phyloP scores from a whole-genome alignment of 1,140 invertebrate species.

The Drosophila leontia region DNA sequence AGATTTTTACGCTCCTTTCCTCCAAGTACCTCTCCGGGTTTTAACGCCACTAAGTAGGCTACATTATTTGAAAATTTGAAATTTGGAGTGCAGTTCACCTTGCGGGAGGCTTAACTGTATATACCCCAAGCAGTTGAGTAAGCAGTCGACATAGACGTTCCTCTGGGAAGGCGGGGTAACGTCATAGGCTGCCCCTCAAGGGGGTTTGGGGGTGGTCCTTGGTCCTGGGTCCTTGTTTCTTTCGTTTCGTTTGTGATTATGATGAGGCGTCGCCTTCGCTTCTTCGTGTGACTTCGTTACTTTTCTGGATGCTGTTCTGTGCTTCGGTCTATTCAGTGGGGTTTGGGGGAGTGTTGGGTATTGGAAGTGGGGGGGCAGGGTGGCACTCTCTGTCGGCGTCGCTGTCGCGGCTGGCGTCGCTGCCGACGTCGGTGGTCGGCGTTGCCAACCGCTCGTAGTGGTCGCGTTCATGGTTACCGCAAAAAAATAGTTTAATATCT shows the following conservation, averaged over 20 bases:
- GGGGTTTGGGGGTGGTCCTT: constrained; percentile 13
- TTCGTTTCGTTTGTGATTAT: constrained; percentile 67
- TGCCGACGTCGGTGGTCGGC: constrained; percentile 56
- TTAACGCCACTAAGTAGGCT: background rate
- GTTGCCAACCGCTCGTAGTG: constrained; percentile 79
- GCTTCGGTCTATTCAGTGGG: constrained; percentile 6
- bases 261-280: constrained; percentile 66
- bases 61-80: background rate
- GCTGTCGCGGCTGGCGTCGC: constrained; percentile 39
- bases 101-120: constrained; percentile 17
- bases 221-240: constrained; percentile 27
- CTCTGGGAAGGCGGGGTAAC: constrained; percentile 29
- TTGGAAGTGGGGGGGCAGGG: background rate
- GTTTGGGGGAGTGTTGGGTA: background rate
- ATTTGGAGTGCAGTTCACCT: background rate
- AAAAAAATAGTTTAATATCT: constrained; percentile 85
- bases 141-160: constrained; percentile 36
- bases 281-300: constrained; percentile 42
- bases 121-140: constrained; percentile 37
- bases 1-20: background rate
- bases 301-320: constrained; percentile 19
- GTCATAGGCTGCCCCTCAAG: constrained; percentile 7
- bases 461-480: constrained; percentile 85
- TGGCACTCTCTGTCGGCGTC: constrained; percentile 7
- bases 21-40: background rate